Conservation (phyloP, 2,888 invertebrate species). For the Plebejus anna region DNA sequence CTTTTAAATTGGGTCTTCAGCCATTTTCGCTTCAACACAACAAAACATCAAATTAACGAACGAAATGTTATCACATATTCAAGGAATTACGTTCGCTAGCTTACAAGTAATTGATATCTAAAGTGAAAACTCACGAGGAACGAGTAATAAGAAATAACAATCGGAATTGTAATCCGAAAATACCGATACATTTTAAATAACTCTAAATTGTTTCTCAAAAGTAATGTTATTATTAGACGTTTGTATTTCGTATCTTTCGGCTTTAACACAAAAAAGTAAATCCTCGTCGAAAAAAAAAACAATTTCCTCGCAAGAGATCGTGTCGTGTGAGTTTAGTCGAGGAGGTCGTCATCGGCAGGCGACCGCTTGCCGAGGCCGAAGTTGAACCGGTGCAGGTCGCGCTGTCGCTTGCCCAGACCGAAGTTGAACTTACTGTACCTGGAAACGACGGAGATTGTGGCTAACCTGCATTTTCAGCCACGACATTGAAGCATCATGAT, state of each 20-base stretch:
- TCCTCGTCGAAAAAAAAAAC: not conserved
- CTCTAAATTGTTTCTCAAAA: constrained; percentile 59
- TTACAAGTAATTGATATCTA: constrained; percentile 28
- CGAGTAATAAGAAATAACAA: constrained; percentile 14
- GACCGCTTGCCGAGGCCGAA: constrained; percentile 80
- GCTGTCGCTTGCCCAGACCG: constrained; percentile 78
- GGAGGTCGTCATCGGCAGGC: constrained; percentile 54
- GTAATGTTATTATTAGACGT: not conserved
- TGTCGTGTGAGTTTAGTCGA: constrained; percentile 52
- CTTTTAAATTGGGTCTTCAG: not conserved
- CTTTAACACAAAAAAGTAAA: not conserved
- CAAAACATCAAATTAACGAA: not conserved
- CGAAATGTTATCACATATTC: constrained; percentile 24
- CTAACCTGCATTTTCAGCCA: not conserved
- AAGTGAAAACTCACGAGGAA: constrained; percentile 39
- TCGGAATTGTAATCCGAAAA: not conserved
- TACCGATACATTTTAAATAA: constrained; percentile 46
- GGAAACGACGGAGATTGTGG: not conserved
- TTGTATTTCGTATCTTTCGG: not conserved
- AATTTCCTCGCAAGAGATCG: constrained; percentile 38
- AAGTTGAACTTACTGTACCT: constrained; percentile 73
- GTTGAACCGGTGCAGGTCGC: constrained; percentile 72
- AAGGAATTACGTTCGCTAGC: constrained; percentile 27
- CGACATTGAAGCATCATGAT: too few species aligned
- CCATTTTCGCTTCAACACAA: not conserved